phyloP scores from a whole-genome alignment of 2,113 vertebrate genomes.

The Cheilinus undulatus region DNA sequence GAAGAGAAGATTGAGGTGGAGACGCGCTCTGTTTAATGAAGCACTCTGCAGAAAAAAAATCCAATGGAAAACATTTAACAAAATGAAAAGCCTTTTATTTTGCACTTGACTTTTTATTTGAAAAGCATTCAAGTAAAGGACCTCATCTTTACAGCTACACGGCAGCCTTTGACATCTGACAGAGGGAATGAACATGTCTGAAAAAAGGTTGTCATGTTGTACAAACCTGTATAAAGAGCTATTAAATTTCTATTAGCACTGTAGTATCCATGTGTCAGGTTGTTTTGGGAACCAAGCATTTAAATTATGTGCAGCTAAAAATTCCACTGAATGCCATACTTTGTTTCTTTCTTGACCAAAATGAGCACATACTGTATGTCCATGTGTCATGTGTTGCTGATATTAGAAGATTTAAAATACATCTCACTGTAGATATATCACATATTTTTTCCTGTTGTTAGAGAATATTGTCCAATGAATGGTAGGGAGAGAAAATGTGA shows the following conservation, averaged over 20 bases:
- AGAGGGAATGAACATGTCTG: slow-evolving; percentile 61
- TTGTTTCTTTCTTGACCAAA: slow-evolving; percentile 69
- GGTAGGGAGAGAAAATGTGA: slow-evolving; percentile 55
- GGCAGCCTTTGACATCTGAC: slow-evolving; percentile 59
- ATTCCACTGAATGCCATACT: slow-evolving; percentile 73
- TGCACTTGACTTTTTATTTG: slow-evolving; percentile 83
- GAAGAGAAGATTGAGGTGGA: slow-evolving; percentile 98
- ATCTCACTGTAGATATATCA: slow-evolving; percentile 71
- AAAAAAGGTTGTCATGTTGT: slow-evolving; percentile 69
- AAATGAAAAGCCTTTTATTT: slow-evolving; percentile 77
- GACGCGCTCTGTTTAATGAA: slow-evolving; percentile 89
- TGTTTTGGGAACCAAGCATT: slow-evolving; percentile 73
- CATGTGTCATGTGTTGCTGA: slow-evolving; percentile 62
- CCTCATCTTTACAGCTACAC: slow-evolving; percentile 57
- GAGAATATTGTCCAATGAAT: slow-evolving; percentile 61
- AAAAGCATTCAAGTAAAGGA: slow-evolving; percentile 74
- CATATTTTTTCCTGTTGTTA: slow-evolving; percentile 48
- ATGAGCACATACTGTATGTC: slow-evolving; percentile 72
- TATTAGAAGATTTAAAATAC: slow-evolving; percentile 61
- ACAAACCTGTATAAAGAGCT: slow-evolving; percentile 78
- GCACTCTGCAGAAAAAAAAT: slow-evolving; percentile 24
- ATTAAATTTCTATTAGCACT: slow-evolving; percentile 73
- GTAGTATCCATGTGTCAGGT: slow-evolving; percentile 68
- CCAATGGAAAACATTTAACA: slow-evolving; percentile 12
- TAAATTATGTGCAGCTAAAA: slow-evolving; percentile 77